A percentile compares a stretch with the other conserved stretches of the same genome.
Evolutionary conservation across 2,888 invertebrate species (phyloP).

Genomic region (Habrosyne pyritoides): DNA sequence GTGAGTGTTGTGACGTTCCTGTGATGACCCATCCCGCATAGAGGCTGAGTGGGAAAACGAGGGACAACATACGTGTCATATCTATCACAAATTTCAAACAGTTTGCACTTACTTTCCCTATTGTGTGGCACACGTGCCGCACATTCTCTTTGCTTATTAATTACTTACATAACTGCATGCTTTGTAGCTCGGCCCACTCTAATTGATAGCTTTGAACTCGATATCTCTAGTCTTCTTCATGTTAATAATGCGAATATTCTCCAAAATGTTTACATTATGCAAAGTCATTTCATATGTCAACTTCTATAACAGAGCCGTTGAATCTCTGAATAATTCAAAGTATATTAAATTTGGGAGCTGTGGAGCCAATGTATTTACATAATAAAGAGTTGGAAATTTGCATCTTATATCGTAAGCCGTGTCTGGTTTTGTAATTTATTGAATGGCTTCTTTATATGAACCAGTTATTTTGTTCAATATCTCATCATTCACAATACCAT

Average conservation of each 20-base stretch:
- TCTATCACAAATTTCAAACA: constrained; percentile 40
- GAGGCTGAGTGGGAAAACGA: constrained; percentile 16
- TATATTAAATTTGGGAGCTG: constrained; percentile 49
- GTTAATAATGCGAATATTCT: constrained; percentile 5
- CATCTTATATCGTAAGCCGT: constrained; percentile 39
- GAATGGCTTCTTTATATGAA: constrained; percentile 9
- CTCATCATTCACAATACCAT: too few species aligned
- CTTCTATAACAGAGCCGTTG: constrained; percentile 40
- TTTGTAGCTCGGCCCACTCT: background rate
- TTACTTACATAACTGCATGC: background rate
- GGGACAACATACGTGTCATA: constrained; percentile 37
- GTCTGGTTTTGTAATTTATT: constrained; percentile 31
- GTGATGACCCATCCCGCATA: constrained; percentile 26
- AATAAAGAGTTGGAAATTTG: constrained; percentile 49
- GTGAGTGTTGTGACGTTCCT: constrained; percentile 59
- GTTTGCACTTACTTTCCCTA: constrained; percentile 21
- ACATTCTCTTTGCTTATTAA: constrained; percentile 16
- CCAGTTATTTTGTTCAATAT: constrained; percentile 4
- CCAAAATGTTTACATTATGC: constrained; percentile 31
- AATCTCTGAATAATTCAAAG: constrained; percentile 56
- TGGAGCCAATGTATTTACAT: constrained; percentile 53
- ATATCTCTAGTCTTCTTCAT: background rate
- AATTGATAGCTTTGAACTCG: background rate
- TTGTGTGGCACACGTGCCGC: constrained; percentile 21
- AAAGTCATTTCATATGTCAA: constrained; percentile 9